Evolutionary conservation across 2,797 vertebrate species (phyloP).

Genomic region (Acanthiza pusilla): DNA sequence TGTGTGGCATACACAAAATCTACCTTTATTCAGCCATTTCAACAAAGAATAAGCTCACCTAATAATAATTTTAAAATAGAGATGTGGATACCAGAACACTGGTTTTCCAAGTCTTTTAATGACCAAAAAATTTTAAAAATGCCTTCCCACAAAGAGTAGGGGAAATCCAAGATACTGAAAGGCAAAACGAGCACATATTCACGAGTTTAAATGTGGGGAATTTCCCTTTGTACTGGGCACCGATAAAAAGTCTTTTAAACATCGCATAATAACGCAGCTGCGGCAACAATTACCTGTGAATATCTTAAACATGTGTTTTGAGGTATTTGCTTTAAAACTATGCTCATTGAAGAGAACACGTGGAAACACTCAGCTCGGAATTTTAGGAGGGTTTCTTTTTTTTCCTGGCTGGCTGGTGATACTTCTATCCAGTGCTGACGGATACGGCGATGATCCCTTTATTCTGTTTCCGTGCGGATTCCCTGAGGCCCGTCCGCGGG

Average conservation of each 20-base stretch:
- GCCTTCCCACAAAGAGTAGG: not conserved
- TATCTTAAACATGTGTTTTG: not conserved
- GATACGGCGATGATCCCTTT: rapidly evolving
- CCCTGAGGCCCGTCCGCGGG: rapidly evolving
- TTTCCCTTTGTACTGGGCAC: not conserved
- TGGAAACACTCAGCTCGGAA: rapidly evolving
- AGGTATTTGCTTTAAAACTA: not conserved
- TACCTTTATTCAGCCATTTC: not conserved
- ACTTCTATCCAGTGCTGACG: rapidly evolving
- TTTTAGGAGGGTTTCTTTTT: rapidly evolving
- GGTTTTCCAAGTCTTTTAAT: not conserved
- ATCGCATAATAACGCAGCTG: not conserved
- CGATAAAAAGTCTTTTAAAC: not conserved
- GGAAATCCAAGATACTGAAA: not conserved
- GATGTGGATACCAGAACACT: not conserved
- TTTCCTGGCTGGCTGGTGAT: rapidly evolving
- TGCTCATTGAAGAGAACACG: rapidly evolving
- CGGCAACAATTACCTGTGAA: not conserved
- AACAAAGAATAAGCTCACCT: not conserved
- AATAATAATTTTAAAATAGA: not conserved
- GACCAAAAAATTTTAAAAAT: rapidly evolving
- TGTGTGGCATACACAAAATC: not conserved
- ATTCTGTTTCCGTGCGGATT: rapidly evolving
- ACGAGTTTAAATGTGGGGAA: not conserved
- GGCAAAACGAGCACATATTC: not conserved